A percentile compares a stretch with the other conserved stretches of the same genome.
Evolutionary conservation across 2,888 invertebrate species (phyloP).

Genomic region (Pardosa pseudoannulata): DNA sequence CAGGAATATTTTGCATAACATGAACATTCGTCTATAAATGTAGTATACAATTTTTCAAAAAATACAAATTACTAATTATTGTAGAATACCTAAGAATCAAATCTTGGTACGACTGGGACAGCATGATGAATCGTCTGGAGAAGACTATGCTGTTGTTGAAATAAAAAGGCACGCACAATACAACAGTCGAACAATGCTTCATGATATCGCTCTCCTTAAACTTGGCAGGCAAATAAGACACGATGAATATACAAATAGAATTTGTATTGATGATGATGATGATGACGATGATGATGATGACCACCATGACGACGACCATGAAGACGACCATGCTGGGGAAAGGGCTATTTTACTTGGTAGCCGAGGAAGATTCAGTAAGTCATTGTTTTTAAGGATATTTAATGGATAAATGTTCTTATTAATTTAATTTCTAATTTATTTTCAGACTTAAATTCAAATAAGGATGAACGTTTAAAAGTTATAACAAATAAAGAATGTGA

Average conservation of each 20-base stretch:
- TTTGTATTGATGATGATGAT: conserved; percentile 77
- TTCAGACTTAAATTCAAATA: background rate
- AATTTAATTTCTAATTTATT: no score
- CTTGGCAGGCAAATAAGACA: conserved; percentile 87
- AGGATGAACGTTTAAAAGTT: conserved; percentile 18
- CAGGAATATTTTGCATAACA: no score
- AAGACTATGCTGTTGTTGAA: conserved; percentile 42
- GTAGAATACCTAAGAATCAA: conserved; percentile 57
- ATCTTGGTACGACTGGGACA: conserved; percentile 51
- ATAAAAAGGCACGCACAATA: conserved; percentile 61
- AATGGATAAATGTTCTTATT: no score
- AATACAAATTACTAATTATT: no score
- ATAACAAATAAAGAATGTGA: conserved; percentile 25
- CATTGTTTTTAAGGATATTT: no score
- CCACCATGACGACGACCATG: no score
- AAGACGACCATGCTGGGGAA: conserved; percentile 74
- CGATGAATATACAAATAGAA: conserved; percentile 78
- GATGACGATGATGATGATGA: conserved; percentile 80
- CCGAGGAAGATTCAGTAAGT: conserved; percentile 80
- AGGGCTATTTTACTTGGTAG: conserved; percentile 84
- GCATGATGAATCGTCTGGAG: background rate
- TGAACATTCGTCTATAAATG: no score
- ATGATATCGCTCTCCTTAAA: conserved; percentile 86
- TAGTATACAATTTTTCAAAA: no score
- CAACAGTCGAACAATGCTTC: conserved; percentile 47